Base-by-base conservation (phyloP, 1,140 invertebrate species). In the Lucilia cuprina region DNA sequence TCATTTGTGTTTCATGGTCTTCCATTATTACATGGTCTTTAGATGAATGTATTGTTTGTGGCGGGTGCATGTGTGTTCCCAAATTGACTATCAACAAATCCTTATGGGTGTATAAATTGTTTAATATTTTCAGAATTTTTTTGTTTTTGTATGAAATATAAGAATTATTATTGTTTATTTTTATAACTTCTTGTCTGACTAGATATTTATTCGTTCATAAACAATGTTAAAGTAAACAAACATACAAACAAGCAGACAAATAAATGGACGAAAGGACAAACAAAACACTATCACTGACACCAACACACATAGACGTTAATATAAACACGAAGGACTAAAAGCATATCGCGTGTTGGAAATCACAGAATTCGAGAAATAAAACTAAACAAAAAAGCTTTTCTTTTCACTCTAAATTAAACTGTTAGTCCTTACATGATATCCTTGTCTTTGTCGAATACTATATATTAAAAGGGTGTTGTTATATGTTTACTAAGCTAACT, bases 101-200 rank as follows among this genome's bases (percentile, higher is more conserved):
- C 25, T 30, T 30, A 30, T 30, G 25, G 25, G 25, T 30, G 25
- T 30, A 30, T 30, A 30, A 30, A 30, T 30, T 30, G 25, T 30
- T 30, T 30, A 3, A 30, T 30, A 30, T 30, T 30, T 30, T 30
- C n/a, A n/a, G n/a, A n/a, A n/a, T n/a, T n/a, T n/a, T n/a, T n/a
- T n/a, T n/a, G n/a, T 30, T 1, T 30, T 30, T 30, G 19, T 5
- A 19, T 65, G 60, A 65, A 65, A 65, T 19, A n/a, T 65, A 65
- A 65, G 60, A 65, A n/a, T n/a, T 65, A 65, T 65, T 65, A 65
- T 65, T 19, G 60, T 65, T 19, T 65, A 65, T 65, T 65, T 65
- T 65, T 65, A 65, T 65, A 19, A 7, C n/a, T 19, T 65, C 60
- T 17, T 65, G 60, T 65, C 60, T 65, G 60, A 65, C 60, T 30